Base-by-base conservation (phyloP, 1,140 invertebrate species). In the Drosophila kurseongensis region DNA sequence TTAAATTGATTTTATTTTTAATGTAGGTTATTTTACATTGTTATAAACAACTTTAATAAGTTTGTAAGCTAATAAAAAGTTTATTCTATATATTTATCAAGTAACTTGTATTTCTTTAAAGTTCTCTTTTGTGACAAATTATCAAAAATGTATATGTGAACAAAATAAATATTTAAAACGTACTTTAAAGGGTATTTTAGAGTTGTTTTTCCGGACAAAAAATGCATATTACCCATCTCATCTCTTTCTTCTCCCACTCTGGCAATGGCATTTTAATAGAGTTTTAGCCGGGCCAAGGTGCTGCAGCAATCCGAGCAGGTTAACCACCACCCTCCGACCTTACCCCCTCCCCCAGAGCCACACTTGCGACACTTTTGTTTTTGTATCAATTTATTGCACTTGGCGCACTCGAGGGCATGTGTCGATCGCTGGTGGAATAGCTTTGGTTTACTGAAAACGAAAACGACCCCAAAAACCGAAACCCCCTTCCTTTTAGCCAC, bases 321-420 rank as follows among this genome's bases (percentile, higher is more conserved):
- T 67, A 16, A 12, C 23, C 8, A 13, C 14, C 16, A 36, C 9
- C 14, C 1, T 8, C 12, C 32, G 29, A 32, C 38, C 45, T 2
- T 10, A 13, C 45, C 16, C 14, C 12, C 45, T 7, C 5, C 8
- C 10, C 4, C 0, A 9, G 13, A 4, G 14, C 29, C 1, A 7
- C 52, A 59, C 47, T 45, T 44, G 59, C 8, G 8, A 65, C 61
- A 59, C 13, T 54, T 41, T 55, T 18, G 35, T 35, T 40, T 52
- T 7, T 18, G n/a, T 71, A 71, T 72, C 23, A 72, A 78, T 78
- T 71, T 77, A 62, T 77, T 71, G 42, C 41, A 69, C 58, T 76
- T 61, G 42, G 35, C 32, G 50, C 62, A 68, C 62, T 77, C 44
- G 50, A 60, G 57, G 72, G 55, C 72, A 44, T 76, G 45, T 77